Evolutionary conservation across 2,113 vertebrate genomes (phyloP).

Genomic region (Centropus unirufus): DNA sequence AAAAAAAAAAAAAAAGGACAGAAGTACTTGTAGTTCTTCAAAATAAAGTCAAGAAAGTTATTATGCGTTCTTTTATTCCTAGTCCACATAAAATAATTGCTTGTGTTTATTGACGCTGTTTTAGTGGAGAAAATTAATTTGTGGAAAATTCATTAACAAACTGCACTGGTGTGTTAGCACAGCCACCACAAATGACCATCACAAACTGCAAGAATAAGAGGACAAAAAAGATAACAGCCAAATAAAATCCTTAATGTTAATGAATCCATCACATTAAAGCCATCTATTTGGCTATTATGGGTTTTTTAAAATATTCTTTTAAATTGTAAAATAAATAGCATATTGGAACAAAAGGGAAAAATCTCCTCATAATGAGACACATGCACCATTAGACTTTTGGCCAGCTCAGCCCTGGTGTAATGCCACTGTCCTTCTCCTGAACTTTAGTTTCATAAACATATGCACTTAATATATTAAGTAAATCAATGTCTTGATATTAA

Average conservation of each 20-base stretch:
- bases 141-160: conserved; percentile 82
- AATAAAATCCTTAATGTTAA: conserved; percentile 29
- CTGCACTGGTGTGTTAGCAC: conserved; percentile 72
- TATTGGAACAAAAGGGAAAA: neutral
- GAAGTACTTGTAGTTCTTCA: neutral
- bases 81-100: conserved; percentile 68
- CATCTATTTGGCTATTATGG: neutral
- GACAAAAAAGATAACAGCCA: neutral
- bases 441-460: neutral
- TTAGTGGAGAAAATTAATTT: conserved; percentile 79
- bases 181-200: conserved; percentile 69
- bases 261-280: neutral
- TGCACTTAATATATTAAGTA: neutral
- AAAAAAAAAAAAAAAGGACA: conserved; percentile 10
- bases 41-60: neutral
- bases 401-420: neutral
- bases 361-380: neutral
- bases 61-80: conserved; percentile 45
- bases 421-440: neutral
- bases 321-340: neutral
- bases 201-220: neutral
- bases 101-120: conserved; percentile 72
- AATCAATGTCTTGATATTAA: conserved; percentile 5
- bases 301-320: neutral
- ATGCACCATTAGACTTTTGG: neutral